Percentiles rank a stretch among this genome's conserved stretches.
phyloP scores from a whole-genome alignment of 1,140 invertebrate species.

The Armadillidium nasatum region DNA sequence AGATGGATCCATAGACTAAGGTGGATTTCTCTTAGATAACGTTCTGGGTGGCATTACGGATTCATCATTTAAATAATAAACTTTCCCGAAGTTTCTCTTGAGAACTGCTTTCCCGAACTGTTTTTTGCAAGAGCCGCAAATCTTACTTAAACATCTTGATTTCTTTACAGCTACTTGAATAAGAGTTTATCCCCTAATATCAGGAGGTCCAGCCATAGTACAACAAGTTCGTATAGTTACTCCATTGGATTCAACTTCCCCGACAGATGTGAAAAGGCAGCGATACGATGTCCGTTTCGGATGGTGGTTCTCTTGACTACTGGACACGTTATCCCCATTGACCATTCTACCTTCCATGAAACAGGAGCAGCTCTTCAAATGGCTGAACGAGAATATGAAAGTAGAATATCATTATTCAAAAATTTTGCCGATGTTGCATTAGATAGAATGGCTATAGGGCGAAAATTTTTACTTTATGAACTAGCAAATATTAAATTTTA shows the following conservation, averaged over 20 bases:
- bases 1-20: background rate
- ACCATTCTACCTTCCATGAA: no score
- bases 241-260: background rate
- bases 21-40: background rate
- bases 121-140: background rate
- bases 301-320: no score
- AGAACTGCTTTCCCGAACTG: background rate
- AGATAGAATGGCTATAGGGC: no score
- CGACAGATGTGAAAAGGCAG: background rate
- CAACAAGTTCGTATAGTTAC: background rate
- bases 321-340: no score
- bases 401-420: no score
- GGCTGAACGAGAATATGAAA: no score
- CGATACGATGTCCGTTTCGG: background rate
- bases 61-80: background rate
- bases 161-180: background rate
- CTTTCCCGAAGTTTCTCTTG: background rate
- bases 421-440: no score
- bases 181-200: background rate
- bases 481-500: no score
- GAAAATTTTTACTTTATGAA: no score
- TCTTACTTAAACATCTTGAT: background rate
- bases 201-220: background rate
- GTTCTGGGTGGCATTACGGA: background rate
- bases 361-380: no score